A percentile compares a stretch with the other conserved stretches of the same genome.
phyloP scores from a whole-genome alignment of 2,113 vertebrate species.

The Coreoperca whiteheadi region DNA sequence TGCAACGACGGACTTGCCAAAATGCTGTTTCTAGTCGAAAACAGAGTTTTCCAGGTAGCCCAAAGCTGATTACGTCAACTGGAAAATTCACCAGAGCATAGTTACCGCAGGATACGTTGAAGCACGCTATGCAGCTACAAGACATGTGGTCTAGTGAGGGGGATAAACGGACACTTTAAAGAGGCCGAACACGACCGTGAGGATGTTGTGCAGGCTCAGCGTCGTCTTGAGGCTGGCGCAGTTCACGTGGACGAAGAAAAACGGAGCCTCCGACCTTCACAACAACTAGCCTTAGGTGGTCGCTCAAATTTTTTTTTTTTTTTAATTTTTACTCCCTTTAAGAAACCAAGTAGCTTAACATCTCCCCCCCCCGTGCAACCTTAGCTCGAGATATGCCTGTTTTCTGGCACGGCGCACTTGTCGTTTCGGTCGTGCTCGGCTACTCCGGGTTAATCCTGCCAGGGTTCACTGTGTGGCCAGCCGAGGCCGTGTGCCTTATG shows the following conservation, averaged over 20 bases:
- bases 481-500: neutral
- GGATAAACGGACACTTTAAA: neutral
- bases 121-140: neutral
- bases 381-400: neutral
- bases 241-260: constrained; percentile 2
- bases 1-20: neutral
- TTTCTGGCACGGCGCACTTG: neutral
- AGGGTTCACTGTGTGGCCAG: constrained; percentile 48
- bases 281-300: neutral
- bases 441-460: constrained; percentile 11
- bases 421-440: neutral
- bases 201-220: no score
- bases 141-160: neutral
- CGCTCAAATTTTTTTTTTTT: neutral
- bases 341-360: neutral
- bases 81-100: neutral
- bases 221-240: neutral
- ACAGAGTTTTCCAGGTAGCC: neutral
- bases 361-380: neutral
- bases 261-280: neutral
- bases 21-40: neutral
- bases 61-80: neutral
- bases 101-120: neutral
- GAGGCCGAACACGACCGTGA: neutral
- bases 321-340: neutral